Evolutionary conservation across 2,113 vertebrate genomes (phyloP).

Genomic region (Etheostoma cragini): DNA sequence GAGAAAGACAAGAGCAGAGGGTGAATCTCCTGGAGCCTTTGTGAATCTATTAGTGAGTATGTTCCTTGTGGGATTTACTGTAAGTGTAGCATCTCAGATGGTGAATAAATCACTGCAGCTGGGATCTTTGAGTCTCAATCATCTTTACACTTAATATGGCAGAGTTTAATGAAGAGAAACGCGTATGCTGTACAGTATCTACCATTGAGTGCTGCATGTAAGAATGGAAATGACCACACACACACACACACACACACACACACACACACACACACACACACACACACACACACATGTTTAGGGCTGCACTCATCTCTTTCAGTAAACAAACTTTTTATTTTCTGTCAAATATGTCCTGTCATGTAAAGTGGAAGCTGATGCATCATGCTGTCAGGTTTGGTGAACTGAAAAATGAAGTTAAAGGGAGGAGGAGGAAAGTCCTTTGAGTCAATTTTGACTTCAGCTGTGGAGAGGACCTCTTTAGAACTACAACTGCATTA

Average conservation of each 20-base stretch:
- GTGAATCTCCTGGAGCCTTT: conserved; percentile 1
- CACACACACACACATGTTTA: too few species aligned
- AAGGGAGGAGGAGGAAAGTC: neutral
- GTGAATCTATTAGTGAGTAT: neutral
- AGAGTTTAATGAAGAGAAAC: conserved; percentile 1
- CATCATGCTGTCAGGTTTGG: neutral
- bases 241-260: neutral
- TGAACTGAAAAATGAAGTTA: neutral
- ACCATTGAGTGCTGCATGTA: conserved; percentile 1
- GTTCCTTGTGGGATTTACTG: neutral
- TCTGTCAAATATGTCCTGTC: neutral
- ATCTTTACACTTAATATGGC: neutral
- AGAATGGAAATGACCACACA: conserved; percentile 25
- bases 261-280: too few species aligned
- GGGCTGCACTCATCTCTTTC: neutral
- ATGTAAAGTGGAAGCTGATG: neutral
- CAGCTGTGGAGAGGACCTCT: neutral
- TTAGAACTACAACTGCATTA: too few species aligned
- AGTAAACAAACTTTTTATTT: neutral
- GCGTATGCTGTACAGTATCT: neutral
- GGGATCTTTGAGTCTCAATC: neutral
- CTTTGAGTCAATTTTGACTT: conserved; percentile 8
- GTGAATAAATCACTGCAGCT: neutral
- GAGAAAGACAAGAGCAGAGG: neutral
- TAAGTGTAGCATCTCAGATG: neutral